phyloP scores from a whole-genome alignment of 2,888 invertebrate genomes.

The Tipula helvola region DNA sequence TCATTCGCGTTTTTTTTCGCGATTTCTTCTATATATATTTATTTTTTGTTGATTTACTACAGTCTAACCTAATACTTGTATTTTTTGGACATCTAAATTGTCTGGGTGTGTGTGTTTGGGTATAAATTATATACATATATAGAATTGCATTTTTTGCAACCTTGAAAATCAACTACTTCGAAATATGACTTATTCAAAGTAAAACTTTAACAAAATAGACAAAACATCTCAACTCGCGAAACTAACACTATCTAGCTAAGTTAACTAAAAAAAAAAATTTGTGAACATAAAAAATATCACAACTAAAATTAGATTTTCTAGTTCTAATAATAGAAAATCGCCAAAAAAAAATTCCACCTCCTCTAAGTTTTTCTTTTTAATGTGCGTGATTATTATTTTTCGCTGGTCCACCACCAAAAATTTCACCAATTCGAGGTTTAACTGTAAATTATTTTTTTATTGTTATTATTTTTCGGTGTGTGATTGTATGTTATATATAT shows the following conservation, averaged over 20 bases:
- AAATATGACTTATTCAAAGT: neutral
- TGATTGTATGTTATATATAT: conserved; percentile 10
- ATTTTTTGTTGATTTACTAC: conserved; percentile 4
- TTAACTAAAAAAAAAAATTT: neutral
- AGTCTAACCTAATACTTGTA: neutral
- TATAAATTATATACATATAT: neutral
- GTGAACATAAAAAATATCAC: neutral
- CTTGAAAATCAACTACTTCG: neutral
- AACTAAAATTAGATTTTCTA: neutral
- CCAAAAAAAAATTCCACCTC: neutral
- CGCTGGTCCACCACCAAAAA: conserved; percentile 7
- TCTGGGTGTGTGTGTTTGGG: neutral
- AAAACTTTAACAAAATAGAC: neutral
- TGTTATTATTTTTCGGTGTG: conserved; percentile 8
- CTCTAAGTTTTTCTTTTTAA: neutral
- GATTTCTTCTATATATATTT: neutral
- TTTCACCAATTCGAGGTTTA: neutral
- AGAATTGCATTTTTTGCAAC: neutral
- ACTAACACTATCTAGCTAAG: neutral
- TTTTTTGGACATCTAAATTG: neutral
- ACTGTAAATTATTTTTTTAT: conserved; percentile 6
- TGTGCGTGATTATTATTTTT: neutral
- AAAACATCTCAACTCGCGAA: neutral
- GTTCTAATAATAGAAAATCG: neutral
- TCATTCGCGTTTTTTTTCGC: neutral